Evolutionary conservation across 2,113 vertebrate genomes (phyloP).

Genomic region (Apteryx owenii): DNA sequence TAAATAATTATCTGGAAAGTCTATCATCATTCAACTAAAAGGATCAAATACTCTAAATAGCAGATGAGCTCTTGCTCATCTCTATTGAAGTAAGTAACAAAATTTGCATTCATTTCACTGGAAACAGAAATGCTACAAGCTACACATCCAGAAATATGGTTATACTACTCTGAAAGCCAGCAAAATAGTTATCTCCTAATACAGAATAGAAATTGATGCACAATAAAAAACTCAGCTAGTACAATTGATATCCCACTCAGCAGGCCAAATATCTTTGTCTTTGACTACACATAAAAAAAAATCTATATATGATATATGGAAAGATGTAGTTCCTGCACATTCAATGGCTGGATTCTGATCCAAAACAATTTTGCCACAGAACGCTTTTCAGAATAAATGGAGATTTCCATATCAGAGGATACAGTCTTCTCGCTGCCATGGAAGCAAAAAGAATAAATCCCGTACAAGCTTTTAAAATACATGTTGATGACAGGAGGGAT

Average conservation of each 20-base stretch:
- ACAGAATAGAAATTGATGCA: background rate
- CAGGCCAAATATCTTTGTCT: background rate
- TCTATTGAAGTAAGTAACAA: constrained; percentile 27
- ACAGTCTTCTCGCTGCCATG: constrained; percentile 43
- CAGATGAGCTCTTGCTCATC: constrained; percentile 50
- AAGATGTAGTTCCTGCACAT: background rate
- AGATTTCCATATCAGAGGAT: constrained; percentile 53
- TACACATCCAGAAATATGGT: background rate
- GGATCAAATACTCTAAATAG: constrained; percentile 37
- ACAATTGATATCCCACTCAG: background rate
- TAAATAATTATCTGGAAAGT: constrained; percentile 33
- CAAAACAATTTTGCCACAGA: constrained; percentile 8
- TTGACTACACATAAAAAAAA: background rate
- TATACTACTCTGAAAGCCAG: background rate
- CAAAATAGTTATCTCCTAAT: background rate
- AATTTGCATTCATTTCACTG: constrained; percentile 43
- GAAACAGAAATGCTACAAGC: constrained; percentile 24
- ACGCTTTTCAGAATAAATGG: constrained; percentile 22
- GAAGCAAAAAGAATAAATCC: constrained; percentile 58
- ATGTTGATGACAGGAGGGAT: constrained; percentile 31
- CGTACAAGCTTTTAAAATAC: constrained; percentile 37
- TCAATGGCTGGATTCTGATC: background rate
- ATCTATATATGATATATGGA: background rate
- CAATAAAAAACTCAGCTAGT: background rate
- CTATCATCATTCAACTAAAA: constrained; percentile 60